Conservation (phyloP, 2,797 vertebrate genomes). For the Danio kyathit region DNA sequence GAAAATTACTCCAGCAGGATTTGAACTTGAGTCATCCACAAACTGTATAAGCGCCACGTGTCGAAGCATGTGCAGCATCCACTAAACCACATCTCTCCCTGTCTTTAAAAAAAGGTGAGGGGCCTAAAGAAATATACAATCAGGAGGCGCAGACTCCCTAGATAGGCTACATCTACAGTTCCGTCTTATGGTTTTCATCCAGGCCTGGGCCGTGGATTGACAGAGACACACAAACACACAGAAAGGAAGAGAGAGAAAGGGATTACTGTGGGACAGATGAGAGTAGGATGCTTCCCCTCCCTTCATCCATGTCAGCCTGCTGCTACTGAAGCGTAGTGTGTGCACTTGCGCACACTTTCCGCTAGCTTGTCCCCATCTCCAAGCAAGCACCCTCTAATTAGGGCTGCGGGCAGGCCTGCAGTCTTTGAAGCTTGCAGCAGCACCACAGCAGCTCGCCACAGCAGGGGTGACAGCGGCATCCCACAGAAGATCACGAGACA, state of each 20-base stretch:
- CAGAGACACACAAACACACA: constrained; percentile 10
- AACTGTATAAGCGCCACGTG: neutral
- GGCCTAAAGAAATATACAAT: constrained; percentile 36
- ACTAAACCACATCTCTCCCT: constrained; percentile 23
- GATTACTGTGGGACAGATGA: constrained; percentile 39
- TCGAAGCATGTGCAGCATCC: neutral
- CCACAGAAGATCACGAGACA: constrained; percentile 68
- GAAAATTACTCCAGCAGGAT: neutral
- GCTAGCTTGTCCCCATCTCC: constrained; percentile 64
- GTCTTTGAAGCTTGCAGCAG: constrained; percentile 70
- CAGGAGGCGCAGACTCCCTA: neutral
- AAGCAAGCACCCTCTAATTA: constrained; percentile 68
- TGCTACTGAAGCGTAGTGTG: constrained; percentile 61
- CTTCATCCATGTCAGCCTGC: constrained; percentile 55
- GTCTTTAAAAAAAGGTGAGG: constrained; percentile 24
- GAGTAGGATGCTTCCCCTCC: constrained; percentile 53
- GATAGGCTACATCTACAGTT: constrained; percentile 9
- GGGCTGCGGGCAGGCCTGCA: constrained; percentile 64
- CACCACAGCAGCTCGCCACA: constrained; percentile 66
- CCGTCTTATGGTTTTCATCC: constrained; percentile 7
- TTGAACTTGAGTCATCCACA: neutral
- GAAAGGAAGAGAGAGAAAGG: constrained; percentile 11
- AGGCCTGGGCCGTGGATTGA: constrained; percentile 3
- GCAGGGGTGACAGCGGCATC: constrained; percentile 67
- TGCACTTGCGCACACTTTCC: constrained; percentile 66